Conservation (phyloP, 2,113 vertebrate species). For the Muscicapa adusta region DNA sequence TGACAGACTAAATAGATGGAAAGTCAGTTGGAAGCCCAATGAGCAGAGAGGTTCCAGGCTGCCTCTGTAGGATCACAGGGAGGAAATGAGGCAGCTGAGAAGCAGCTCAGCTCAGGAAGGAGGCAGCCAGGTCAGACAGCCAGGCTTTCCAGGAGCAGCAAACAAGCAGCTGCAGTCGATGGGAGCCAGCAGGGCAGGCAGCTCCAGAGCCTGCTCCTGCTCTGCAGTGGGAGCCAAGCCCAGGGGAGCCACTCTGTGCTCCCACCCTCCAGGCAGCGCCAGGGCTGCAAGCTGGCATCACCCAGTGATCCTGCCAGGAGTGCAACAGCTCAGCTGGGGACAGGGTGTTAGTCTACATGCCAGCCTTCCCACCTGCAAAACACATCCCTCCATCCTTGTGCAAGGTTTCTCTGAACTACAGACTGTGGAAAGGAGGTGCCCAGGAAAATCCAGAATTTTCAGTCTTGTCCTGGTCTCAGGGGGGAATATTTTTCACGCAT, state of each 20-base stretch:
- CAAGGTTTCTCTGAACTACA: neutral
- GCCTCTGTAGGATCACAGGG: neutral
- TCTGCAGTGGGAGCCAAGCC: neutral
- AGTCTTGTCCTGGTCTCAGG: neutral
- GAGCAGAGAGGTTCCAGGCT: neutral
- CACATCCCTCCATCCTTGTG: neutral
- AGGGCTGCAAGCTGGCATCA: neutral
- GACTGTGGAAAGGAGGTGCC: neutral
- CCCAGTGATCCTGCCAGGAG: neutral
- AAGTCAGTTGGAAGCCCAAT: neutral
- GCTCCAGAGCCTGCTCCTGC: neutral
- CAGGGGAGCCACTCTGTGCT: neutral
- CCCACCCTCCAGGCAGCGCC: neutral
- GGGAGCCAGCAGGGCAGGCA: neutral
- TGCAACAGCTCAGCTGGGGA: neutral
- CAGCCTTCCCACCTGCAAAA: neutral
- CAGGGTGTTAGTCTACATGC: neutral
- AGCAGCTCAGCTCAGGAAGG: neutral
- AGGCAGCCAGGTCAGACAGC: constrained; percentile 16
- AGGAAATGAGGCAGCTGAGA: constrained; percentile 40
- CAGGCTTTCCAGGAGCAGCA: constrained; percentile 6
- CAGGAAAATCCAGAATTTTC: neutral
- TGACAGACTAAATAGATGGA: neutral
- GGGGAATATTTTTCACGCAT: neutral
- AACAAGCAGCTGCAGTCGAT: constrained; percentile 18